Percentiles rank a stretch among this genome's conserved stretches.
These are phyloP conservation scores for Littorina saxatilis DNA, from an alignment of 1,140 invertebrate genomes.

Conservation along the genomic window DNA sequence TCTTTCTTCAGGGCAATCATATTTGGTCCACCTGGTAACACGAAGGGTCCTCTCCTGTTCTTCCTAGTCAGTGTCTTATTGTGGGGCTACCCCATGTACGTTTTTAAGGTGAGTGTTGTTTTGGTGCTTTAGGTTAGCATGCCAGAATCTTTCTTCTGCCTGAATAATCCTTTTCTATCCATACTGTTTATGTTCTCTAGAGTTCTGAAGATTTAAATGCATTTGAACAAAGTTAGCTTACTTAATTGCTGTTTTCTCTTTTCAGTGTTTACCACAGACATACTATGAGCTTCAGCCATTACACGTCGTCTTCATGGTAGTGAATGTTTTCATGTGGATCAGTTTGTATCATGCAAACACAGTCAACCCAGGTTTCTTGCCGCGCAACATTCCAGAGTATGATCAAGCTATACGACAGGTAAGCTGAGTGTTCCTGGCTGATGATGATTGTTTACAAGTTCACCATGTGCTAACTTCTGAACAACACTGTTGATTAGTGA, in stretches of 20 bases:
- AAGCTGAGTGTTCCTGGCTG: too few species aligned
- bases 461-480: too few species aligned
- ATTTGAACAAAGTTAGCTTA: too few species aligned
- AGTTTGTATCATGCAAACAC: slow-evolving; percentile 92
- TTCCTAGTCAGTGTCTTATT: slow-evolving; percentile 89
- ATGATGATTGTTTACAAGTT: too few species aligned
- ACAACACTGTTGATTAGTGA: too few species aligned
- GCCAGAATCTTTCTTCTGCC: too few species aligned
- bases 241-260: slow-evolving; percentile 52
- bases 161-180: too few species aligned
- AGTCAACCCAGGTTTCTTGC: slow-evolving; percentile 91
- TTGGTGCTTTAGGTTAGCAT: too few species aligned
- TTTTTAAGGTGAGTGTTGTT: slow-evolving; percentile 83
- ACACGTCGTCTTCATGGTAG: slow-evolving; percentile 93
- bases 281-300: slow-evolving; percentile 90
- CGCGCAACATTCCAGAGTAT: slow-evolving; percentile 91
- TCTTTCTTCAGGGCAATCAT: slow-evolving; percentile 83
- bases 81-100: slow-evolving; percentile 96
- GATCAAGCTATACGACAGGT: slow-evolving; percentile 87
- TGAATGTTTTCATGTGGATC: slow-evolving; percentile 94
- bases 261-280: slow-evolving; percentile 90
- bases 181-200: too few species aligned
- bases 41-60: slow-evolving; percentile 90
- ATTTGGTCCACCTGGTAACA: slow-evolving; percentile 92
- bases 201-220: too few species aligned